Conservation (phyloP, 2,888 invertebrate species). For the Drosophila conformis region DNA sequence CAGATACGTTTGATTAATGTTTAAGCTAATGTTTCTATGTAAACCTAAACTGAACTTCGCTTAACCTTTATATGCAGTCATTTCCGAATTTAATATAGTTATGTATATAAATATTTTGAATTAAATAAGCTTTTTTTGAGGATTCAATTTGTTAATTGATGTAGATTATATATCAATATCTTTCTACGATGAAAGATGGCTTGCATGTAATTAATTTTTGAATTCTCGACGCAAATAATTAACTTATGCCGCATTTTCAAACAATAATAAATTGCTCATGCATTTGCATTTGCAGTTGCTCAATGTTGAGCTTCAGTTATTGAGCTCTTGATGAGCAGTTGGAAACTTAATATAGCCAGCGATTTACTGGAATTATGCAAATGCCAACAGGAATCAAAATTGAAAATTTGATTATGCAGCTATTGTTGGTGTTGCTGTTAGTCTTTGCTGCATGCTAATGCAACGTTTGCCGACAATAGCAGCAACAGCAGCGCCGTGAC, state of each 20-base stretch:
- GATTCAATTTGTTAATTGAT: background rate
- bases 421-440: slow-evolving; percentile 15
- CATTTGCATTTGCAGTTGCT: background rate
- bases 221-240: background rate
- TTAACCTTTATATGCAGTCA: background rate
- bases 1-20: background rate
- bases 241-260: background rate
- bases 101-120: background rate
- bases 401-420: slow-evolving; percentile 64
- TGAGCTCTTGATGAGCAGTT: background rate
- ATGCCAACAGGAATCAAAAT: slow-evolving; percentile 48
- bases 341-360: slow-evolving; percentile 3
- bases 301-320: background rate
- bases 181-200: background rate
- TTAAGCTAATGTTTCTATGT: background rate
- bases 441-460: slow-evolving; percentile 54
- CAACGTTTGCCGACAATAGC: slow-evolving; percentile 63
- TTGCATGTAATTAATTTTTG: background rate
- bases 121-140: background rate
- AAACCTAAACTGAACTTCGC: no score
- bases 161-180: background rate
- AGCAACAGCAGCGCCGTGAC: slow-evolving; percentile 55
- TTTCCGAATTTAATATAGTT: background rate
- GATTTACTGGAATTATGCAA: slow-evolving; percentile 59
- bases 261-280: background rate